These are phyloP conservation scores for Tapirus indicus DNA, from an alignment of 2,797 vertebrate species.

Conservation along the genomic window DNA sequence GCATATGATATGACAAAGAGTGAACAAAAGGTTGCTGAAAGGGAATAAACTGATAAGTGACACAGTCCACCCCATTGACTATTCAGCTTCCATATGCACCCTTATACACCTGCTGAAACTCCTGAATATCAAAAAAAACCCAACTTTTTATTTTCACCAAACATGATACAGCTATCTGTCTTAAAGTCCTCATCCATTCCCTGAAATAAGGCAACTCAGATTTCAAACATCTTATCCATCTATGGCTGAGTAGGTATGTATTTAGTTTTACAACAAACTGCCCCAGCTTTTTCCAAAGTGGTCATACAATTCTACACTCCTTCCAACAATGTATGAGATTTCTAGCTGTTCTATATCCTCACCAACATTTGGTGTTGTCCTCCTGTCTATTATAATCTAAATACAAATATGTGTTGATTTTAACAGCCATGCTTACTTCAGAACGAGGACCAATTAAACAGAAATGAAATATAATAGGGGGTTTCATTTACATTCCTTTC, in stretches of 20 bases:
- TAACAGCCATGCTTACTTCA: neutral
- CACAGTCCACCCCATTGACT: neutral
- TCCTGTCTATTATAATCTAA: neutral
- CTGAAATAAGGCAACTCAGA: neutral
- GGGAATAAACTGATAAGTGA: neutral
- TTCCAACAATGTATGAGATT: neutral
- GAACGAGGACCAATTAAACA: neutral
- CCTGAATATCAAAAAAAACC: neutral
- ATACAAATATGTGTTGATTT: conserved; percentile 32
- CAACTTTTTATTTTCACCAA: neutral
- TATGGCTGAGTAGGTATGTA: neutral
- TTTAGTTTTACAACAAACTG: conserved; percentile 20
- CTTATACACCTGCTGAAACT: neutral
- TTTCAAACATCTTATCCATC: neutral
- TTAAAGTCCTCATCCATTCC: neutral
- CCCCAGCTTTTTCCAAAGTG: conserved; percentile 12
- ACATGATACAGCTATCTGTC: neutral
- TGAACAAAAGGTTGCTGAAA: neutral
- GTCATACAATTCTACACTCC: neutral
- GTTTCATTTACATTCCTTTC: neutral
- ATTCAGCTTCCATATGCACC: neutral
- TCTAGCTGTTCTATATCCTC: neutral
- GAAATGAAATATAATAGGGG: neutral
- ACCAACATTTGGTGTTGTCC: neutral
- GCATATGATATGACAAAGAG: neutral